A percentile compares a stretch with the other conserved stretches of the same genome.
phyloP scores from a whole-genome alignment of 2,888 invertebrate genomes.

The Temnothorax unifasciatus region DNA sequence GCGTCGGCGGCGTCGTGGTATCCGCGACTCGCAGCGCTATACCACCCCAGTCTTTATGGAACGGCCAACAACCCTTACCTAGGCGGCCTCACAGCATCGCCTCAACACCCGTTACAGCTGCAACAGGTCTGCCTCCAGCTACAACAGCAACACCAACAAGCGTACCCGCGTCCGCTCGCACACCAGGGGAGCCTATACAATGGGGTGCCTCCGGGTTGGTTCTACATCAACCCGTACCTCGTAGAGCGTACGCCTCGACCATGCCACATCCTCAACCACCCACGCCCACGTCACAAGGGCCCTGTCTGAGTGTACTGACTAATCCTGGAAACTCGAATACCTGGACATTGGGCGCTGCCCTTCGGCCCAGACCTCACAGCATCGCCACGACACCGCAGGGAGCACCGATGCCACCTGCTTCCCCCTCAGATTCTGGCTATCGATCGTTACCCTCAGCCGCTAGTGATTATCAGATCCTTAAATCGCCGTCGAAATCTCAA shows the following conservation, averaged over 20 bases:
- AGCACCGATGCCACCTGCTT: slow-evolving; percentile 81
- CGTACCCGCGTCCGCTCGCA: slow-evolving; percentile 75
- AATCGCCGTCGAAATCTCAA: slow-evolving; percentile 84
- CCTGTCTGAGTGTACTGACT: slow-evolving; percentile 80
- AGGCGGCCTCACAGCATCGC: slow-evolving; percentile 90
- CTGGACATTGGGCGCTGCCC: slow-evolving; percentile 81
- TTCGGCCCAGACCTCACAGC: slow-evolving; percentile 83
- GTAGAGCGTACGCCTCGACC: slow-evolving; percentile 85
- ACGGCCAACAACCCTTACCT: slow-evolving; percentile 83
- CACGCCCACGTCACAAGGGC: slow-evolving; percentile 87
- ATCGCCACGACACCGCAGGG: slow-evolving; percentile 83
- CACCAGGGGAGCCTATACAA: slow-evolving; percentile 83
- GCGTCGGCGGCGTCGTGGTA: slow-evolving; percentile 68
- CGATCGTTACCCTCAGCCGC: slow-evolving; percentile 88
- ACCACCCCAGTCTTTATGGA: slow-evolving; percentile 85
- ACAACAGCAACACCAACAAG: slow-evolving; percentile 75
- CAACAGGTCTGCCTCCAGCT: slow-evolving; percentile 75
- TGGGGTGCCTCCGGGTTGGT: slow-evolving; percentile 85
- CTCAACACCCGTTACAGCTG: slow-evolving; percentile 84
- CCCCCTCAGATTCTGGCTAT: slow-evolving; percentile 87
- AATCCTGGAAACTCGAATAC: slow-evolving; percentile 82
- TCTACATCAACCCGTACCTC: slow-evolving; percentile 85
- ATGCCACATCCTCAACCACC: slow-evolving; percentile 88
- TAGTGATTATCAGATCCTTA: slow-evolving; percentile 89
- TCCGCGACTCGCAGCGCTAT: slow-evolving; percentile 79